These are phyloP conservation scores for Thalassophryne amazonica DNA, from an alignment of 2,797 vertebrate species.

Conservation along the genomic window DNA sequence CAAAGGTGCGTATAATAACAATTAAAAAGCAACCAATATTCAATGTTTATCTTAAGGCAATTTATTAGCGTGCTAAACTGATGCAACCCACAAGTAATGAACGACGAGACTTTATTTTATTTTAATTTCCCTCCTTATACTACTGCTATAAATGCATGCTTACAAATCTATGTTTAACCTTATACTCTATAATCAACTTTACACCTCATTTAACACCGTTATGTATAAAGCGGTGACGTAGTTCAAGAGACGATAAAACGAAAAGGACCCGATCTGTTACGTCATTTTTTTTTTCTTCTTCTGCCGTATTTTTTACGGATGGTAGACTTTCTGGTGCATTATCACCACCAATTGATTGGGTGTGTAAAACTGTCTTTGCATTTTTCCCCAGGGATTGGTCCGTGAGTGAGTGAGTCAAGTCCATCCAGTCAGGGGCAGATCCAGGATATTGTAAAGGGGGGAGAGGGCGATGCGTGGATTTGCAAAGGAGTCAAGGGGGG, in stretches of 20 bases:
- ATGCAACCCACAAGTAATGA: conserved; percentile 63
- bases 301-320: too few relatives aligned
- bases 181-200: neutral
- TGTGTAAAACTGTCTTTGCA: too few relatives aligned
- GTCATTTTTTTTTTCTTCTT: too few relatives aligned
- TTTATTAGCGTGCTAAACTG: conserved; percentile 59
- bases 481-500: too few relatives aligned
- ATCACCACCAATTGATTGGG: too few relatives aligned
- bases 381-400: too few relatives aligned
- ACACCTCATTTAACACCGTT: neutral
- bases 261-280: conserved; percentile 46
- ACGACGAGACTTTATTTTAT: conserved; percentile 17
- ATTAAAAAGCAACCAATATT: accelerated
- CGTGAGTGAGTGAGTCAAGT: too few relatives aligned
- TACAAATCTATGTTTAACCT: neutral
- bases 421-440: too few relatives aligned
- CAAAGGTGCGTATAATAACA: neutral
- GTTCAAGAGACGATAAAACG: neutral
- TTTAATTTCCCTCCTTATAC: neutral
- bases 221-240: conserved; percentile 14
- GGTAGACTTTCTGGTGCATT: too few relatives aligned
- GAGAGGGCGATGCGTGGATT: too few relatives aligned
- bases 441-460: too few relatives aligned
- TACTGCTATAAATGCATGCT: neutral
- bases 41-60: conserved; percentile 47